Base-by-base conservation (phyloP, 2,888 invertebrate species). In the Anodontia alba region DNA sequence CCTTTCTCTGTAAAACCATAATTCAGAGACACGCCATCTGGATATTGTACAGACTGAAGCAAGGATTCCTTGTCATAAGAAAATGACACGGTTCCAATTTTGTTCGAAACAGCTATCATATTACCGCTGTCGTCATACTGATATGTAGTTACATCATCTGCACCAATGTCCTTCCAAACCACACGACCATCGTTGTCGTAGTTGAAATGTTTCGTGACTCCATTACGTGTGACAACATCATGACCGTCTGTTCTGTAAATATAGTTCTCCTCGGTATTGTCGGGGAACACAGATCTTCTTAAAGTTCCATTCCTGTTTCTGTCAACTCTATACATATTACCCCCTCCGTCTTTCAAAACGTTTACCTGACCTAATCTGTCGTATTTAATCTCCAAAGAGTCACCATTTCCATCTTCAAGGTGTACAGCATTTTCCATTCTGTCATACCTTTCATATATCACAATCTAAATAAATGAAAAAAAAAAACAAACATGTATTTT, bases 351-450 rank as follows among this genome's bases (percentile, higher is more conserved):
- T 12, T 62, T 66, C 26, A 78, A 70, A 8, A 29, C 7, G 1
- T n/a, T 73, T 20, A 76, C 23, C 36, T 73, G 76, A 7, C 73
- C 76, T 17, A 46, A 29, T 10, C 57, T 38, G 51, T 78, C 62
- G 23, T 78, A 73, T 0, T 29, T 23, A n/a, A 74, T 29, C 15
- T 66, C 66, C 15, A 82, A 31, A 0, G 38, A 66, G 23, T 82
- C 82, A 10, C 78, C 75, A 49, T 78, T 82, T 7, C 78, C 82
- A 54, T 82, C 82, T 70, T 76, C 78, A 29, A 78, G 54, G 10
- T 43, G 7, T 17, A 74, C 15, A 17, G 51, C 23, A 26, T 51
- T 68, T 8, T 33, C 43, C 7, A 38, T 20, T 38, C 29, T 57
- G 42, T 54, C 54, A 17, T 38, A 69, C 29, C 23, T 68, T 20